Percentiles rank a stretch among this genome's conserved stretches.
Conservation (phyloP, 2,113 vertebrate genomes). For the Erpornis zantholeuca region DNA sequence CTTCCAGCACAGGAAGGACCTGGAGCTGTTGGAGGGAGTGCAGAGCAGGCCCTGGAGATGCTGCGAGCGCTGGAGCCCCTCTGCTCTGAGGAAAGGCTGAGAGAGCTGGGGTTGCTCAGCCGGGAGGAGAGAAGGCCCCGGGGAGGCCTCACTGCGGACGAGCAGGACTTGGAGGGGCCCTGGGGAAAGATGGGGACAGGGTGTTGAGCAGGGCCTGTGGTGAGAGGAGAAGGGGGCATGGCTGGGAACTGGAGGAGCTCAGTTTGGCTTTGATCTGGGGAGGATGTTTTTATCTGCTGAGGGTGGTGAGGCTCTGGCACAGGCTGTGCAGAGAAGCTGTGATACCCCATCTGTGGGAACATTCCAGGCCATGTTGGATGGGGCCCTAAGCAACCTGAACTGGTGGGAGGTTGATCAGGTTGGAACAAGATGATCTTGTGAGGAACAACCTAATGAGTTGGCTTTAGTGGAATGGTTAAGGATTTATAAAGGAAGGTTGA, state of each 20-base stretch:
- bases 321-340: background rate
- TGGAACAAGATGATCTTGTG: background rate
- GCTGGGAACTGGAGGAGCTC: background rate
- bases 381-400: background rate
- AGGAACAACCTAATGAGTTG: no score
- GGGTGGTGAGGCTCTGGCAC: background rate
- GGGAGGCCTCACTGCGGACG: fast-evolving
- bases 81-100: background rate
- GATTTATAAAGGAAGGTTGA: no score
- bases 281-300: background rate
- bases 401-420: background rate
- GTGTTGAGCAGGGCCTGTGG: background rate
- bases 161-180: background rate
- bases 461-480: no score
- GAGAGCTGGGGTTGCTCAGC: background rate
- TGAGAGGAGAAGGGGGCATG: background rate
- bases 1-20: background rate
- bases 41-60: background rate
- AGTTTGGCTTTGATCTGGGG: background rate
- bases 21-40: background rate
- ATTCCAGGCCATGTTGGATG: background rate
- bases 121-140: fast-evolving
- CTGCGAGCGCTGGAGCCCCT: background rate
- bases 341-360: background rate
- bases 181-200: background rate